Evolutionary conservation across 2,888 invertebrate genomes (phyloP).

Genomic region (Colostygia pectinataria): DNA sequence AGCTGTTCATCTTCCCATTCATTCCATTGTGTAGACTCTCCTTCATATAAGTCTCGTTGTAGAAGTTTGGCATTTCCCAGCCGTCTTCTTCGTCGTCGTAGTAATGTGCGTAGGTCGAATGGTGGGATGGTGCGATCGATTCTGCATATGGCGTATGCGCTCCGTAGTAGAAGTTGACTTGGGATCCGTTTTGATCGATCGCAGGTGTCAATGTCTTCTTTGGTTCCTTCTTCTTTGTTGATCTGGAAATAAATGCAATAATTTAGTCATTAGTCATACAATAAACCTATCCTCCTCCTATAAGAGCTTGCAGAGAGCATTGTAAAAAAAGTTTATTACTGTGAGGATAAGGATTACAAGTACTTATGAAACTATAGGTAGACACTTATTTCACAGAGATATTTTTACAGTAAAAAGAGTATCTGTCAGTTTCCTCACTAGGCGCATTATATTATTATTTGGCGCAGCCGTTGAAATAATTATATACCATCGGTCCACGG

Average conservation of each 20-base stretch:
- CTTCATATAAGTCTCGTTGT: slow-evolving; percentile 98
- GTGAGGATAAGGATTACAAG: too few relatives aligned
- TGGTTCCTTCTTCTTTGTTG: slow-evolving; percentile 94
- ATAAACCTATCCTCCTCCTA: too few relatives aligned
- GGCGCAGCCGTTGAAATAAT: slow-evolving; percentile 1
- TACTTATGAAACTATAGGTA: too few relatives aligned
- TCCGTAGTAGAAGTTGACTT: slow-evolving; percentile 98
- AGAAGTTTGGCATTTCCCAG: slow-evolving; percentile 99
- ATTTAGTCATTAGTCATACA: too few relatives aligned
- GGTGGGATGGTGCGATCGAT: slow-evolving; percentile 97
- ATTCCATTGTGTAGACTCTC: slow-evolving; percentile 94
- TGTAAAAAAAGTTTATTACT: too few relatives aligned
- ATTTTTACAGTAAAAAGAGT: too few relatives aligned
- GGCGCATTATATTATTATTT: too few relatives aligned
- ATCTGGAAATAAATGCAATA: slow-evolving; percentile 70
- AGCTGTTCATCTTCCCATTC: slow-evolving; percentile 94
- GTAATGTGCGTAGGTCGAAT: slow-evolving; percentile 97
- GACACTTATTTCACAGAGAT: too few relatives aligned
- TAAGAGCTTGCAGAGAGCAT: too few relatives aligned
- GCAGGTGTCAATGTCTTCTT: slow-evolving; percentile 95
- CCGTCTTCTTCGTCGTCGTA: slow-evolving; percentile 98
- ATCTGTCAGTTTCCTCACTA: too few relatives aligned
- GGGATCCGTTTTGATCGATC: slow-evolving; percentile 95
- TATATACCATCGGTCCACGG: too few relatives aligned
- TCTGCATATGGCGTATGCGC: slow-evolving; percentile 97